Evolutionary conservation across 2,888 invertebrate species (phyloP), one percentile per base, ranked within the genome.

Genomic region (Limnephilus marmoratus): DNA sequence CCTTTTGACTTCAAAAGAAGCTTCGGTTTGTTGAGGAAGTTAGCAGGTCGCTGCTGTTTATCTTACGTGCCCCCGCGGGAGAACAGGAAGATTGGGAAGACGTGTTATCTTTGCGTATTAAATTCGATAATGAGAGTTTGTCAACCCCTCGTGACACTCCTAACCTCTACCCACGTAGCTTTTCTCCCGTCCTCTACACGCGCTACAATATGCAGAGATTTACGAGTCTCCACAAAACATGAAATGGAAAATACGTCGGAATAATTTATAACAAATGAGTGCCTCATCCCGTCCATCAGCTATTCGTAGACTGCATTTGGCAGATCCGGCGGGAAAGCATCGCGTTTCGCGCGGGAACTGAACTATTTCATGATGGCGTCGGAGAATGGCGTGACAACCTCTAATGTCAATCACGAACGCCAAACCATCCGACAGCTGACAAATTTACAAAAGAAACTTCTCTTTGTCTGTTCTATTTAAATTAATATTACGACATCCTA

Each of bases 231-330:
- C 88, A 53, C 29, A 34, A 85, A 85, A 85, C 45, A 41, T 41
- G 85, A 41, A 85, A 85, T 87, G 53, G n/a, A 18, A 53, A 87
- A 87, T 49, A 85, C n/a, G 85, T 34, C 29, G 49, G 34, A 80
- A 89, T 80, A 34, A 81, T 68, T 68, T 89, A 89, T 68, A 15
- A 29, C 82, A 90, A 37, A 82, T 82, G 81, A 34, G 81, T 41
- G 90, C 31, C 90, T 81, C 45, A 82, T 89, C 68, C n/a, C 81
- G 90, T 81, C 90, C 49, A 85, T 68, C 90, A 49, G 83, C 83
- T 90, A 83, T 90, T 53, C 83, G 90, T 41, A 53, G 90, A 90
- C 85, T 83, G 90, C 90, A 90, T 90, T 90, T 90, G 90, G 83
- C 90, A 81, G 82, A 49, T 82, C 81, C 34, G 49, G 31, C 82